Conservation (phyloP, 2,797 vertebrate genomes). For the Lycodopsis pacificus region DNA sequence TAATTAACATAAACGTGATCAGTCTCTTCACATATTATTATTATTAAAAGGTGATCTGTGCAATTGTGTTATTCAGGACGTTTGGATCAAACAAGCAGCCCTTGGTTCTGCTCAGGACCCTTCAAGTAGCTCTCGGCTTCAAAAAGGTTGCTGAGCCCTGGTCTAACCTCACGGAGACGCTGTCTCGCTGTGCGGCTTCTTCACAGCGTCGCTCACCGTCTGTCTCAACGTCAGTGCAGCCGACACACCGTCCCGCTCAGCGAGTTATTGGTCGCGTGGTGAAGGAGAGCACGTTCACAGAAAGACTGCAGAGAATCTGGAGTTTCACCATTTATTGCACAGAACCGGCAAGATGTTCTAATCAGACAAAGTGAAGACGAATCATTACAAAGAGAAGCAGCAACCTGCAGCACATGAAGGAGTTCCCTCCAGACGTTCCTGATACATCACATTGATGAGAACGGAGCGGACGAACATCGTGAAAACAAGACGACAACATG, state of each 20-base stretch:
- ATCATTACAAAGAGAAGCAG: not conserved
- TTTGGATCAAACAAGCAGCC: no score
- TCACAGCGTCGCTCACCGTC: constrained; percentile 61
- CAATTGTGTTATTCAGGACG: no score
- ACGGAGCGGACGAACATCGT: not conserved
- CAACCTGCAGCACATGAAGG: not conserved
- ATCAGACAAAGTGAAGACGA: not conserved
- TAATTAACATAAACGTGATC: no score
- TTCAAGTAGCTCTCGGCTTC: no score
- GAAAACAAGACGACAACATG: not conserved
- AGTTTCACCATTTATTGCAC: not conserved
- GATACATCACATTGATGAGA: no score
- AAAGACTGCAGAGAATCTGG: constrained; percentile 29
- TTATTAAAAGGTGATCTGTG: no score
- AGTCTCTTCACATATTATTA: no score
- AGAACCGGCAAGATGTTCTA: not conserved
- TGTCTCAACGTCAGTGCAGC: constrained; percentile 64
- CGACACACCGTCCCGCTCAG: constrained; percentile 46
- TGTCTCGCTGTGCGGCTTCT: constrained; percentile 63
- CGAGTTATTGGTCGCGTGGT: constrained; percentile 51
- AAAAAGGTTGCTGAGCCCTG: no score
- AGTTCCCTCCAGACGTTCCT: not conserved
- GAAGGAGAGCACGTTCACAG: constrained; percentile 36
- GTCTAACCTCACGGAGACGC: constrained; percentile 66
- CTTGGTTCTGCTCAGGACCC: no score